A percentile compares a stretch with the other conserved stretches of the same genome.
Conservation (phyloP, 2,888 invertebrate species). For the Acronicta leporina region DNA sequence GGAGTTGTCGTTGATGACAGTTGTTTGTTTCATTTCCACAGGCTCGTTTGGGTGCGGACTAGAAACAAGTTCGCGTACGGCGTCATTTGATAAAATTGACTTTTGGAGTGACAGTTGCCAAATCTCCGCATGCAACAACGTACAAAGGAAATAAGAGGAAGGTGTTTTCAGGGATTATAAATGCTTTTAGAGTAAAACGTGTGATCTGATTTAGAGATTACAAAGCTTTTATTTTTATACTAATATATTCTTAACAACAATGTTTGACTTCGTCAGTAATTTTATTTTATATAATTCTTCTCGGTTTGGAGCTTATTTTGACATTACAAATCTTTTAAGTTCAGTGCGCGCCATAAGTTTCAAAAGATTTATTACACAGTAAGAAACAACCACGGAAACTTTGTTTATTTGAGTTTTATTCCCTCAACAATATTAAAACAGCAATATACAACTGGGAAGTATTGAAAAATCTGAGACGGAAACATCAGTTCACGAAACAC, state of each 20-base stretch:
- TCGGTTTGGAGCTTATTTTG: constrained; percentile 40
- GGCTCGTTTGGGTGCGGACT: constrained; percentile 74
- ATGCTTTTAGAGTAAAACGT: constrained; percentile 18
- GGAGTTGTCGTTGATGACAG: constrained; percentile 82
- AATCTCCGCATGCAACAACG: constrained; percentile 39
- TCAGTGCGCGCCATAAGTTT: constrained; percentile 50
- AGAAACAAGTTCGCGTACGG: constrained; percentile 75
- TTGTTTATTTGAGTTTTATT: constrained; percentile 65
- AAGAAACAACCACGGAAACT: constrained; percentile 60
- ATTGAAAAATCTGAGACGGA: constrained; percentile 70
- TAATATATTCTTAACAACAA: not conserved
- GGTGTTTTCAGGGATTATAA: constrained; percentile 19
- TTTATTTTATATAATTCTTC: constrained; percentile 46
- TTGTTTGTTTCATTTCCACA: constrained; percentile 84
- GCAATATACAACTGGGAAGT: constrained; percentile 66
- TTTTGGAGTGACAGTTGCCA: constrained; percentile 81
- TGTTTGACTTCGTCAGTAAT: constrained; percentile 9
- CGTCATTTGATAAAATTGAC: constrained; percentile 80
- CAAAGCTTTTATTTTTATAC: not conserved
- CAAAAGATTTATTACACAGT: constrained; percentile 66
- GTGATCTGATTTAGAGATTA: constrained; percentile 9
- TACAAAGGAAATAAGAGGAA: constrained; percentile 33
- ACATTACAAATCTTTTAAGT: constrained; percentile 52
- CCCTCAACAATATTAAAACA: constrained; percentile 66
- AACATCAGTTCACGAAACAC: constrained; percentile 67